Evolutionary conservation across 2,888 invertebrate genomes (phyloP), one percentile per base, ranked within the genome.

Genomic region (Drosophila kuntzei): DNA sequence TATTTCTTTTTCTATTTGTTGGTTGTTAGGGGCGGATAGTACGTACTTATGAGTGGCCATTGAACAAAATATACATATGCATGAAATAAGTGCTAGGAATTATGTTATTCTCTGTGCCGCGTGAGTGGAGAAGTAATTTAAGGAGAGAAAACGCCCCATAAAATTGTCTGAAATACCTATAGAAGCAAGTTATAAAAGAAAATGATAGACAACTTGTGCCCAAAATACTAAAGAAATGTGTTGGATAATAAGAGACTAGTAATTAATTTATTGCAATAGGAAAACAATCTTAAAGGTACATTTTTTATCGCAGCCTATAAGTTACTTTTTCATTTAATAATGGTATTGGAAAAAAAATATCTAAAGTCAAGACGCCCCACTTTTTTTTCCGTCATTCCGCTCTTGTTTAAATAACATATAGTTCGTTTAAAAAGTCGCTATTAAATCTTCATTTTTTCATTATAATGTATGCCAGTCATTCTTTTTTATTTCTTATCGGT

Each of bases 61-160:
- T 18, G 18, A 32, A 29, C 47, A 32, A 41, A 14, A 44, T 47
- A n/a, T 29, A 47, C 47, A 47, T 47, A 32, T 47, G 47, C 32
- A 20, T 7, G n/a, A 47, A 32, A 8, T 47, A 12, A 20, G 47
- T 32, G n/a, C 18, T 4, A 29, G 12, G 47, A 47, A 47, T 47
- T 47, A 32, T 32, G 18, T 32, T 32, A 47, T 47, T 12, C 20
- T 12, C 12, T 37, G 8, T 16, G 14, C 36, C 14, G 8, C 36
- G 7, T 36, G 16, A 16, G 37, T 8, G 16, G 3, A 37, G 12
- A 11, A 36, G 3, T 8, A 27, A 5, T 9, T 14, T 14, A 27
- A 16, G 46, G 16, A 8, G 18, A 11, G n/a, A 12, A 32, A 46
- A 0, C 27, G 12, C 3, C 6, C 14, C 16, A 27, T 27, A 14